Evolutionary conservation across 2,888 invertebrate species (phyloP).

Genomic region (Macroteleia sp.): DNA sequence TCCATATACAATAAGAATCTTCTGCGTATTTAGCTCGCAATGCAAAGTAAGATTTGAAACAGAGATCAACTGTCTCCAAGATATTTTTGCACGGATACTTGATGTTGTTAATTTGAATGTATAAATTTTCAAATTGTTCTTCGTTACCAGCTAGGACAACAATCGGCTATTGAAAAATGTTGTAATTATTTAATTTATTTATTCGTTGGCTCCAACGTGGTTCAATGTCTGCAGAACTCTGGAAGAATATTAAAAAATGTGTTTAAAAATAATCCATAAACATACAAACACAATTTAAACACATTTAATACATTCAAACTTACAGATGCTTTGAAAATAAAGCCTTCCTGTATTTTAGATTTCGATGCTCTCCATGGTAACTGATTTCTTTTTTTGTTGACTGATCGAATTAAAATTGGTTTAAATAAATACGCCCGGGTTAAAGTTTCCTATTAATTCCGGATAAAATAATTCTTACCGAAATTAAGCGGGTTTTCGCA

Average conservation of each 20-base stretch:
- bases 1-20: conserved; percentile 8
- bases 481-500: too few species aligned
- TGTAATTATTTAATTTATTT: background rate
- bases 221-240: background rate
- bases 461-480: too few species aligned
- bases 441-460: too few species aligned
- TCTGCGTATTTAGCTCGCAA: conserved; percentile 6
- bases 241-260: background rate
- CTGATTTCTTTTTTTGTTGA: too few species aligned
- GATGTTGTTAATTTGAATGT: background rate
- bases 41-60: conserved; percentile 10
- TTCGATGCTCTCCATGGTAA: too few species aligned
- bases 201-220: background rate
- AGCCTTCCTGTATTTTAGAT: too few species aligned
- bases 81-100: background rate
- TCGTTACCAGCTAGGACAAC: background rate
- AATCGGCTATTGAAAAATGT: background rate
- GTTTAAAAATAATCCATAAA: background rate
- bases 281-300: background rate
- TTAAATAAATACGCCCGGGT: too few species aligned
- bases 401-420: too few species aligned
- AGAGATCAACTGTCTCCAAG: conserved; percentile 2
- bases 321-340: too few species aligned
- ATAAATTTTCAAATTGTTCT: background rate
- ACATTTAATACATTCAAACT: too few species aligned